Evolutionary conservation across 2,888 invertebrate genomes (phyloP), one percentile per base, ranked within the genome.

Genomic region (Pilophorus perplexus): DNA sequence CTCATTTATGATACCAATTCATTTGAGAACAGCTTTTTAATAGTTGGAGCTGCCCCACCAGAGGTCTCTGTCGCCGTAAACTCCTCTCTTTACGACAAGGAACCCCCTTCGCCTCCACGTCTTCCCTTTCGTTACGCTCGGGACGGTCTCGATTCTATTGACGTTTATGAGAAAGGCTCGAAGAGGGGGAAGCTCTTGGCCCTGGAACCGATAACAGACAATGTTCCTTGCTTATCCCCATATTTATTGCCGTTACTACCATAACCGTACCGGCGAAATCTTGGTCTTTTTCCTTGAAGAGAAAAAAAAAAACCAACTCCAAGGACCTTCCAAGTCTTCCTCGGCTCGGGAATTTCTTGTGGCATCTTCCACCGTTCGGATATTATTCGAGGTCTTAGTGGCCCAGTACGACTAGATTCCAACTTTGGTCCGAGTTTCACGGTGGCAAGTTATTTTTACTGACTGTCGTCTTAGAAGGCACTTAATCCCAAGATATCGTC

Each of bases 1-100:
- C 38, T 62, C 62, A 52, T 65, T 65, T 65, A 65, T 65, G 52
- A 54, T 42, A 37, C 54, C 54, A 40, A 65, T 65, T 54, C 52
- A 65, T 65, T 65, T 65, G 52, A 54, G 44, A 52, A 48, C 48
- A 65, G 54, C 64, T 48, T 62, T 62, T 62, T 62, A 62, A 62
- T 46, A 62, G 62, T 62, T 62, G 46, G 62, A 46, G 62, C 62
- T 46, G 18, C 59, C 59, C 37, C 55, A 37, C n/a, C 27, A 52
- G 52, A 52, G 52, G 25, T 18, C 23, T 59, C 48, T 44, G 33
- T 28, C 62, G 62, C 62, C 27, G 62, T 62, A 62, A 62, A 62
- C 44, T 48, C 23, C 14, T 38, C 62, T 44, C 62, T 62, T 62
- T 62, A 62, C 46, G 46, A 46, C 46, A 46, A 14, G 5, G 33